Base-by-base conservation (phyloP, 2,113 vertebrate genomes). In the Odontesthes bonariensis region DNA sequence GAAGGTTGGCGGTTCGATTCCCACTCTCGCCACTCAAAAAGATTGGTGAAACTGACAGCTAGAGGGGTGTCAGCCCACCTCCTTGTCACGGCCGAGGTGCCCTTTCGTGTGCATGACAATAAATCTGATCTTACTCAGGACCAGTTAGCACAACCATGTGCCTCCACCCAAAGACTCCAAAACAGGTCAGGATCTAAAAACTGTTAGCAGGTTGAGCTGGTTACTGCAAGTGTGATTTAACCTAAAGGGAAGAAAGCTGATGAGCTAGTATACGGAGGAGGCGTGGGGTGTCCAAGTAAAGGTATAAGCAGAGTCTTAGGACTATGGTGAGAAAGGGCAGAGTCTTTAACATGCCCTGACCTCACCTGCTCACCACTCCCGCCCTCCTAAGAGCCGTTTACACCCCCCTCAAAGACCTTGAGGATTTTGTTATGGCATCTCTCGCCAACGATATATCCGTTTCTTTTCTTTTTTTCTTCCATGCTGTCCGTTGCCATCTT, bases 261-360 rank as follows among this genome's bases (percentile, higher is more conserved):
- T 9, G 10, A n/a, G 23, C 38, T 57, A 46, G 53, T 60, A 63
- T 61, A 63, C 35, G 67, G 57, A 63, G 32, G 59, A 40, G 44
- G 20, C 42, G 62, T 32, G n/a, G 13, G 23, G 32, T 3, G 12
- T 46, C 17, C 27, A 73, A 52, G 31, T 58, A 56, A 64, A 64
- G 53, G 76, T 68, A 27, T 23, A 69, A 51, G 31, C 53, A n/a
- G 46, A 12, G 46, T 77, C 82, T 52, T 44, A 31, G 69, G 71
- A 71, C 49, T 31, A 11, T 67, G 54, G 32, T 52, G 55, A 51
- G 56, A 64, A 82, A 68, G 54, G 62, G 23, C 56, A 75, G 12
- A 70, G 64, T n/a, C 42, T 71, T 38, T 19, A 65, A 70, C 31
- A 68, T 10, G 44, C 20, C 61, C 20, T 46, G 19, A 44, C 52